Conservation (phyloP, 2,888 invertebrate species). For the Folsomia manolachei region DNA sequence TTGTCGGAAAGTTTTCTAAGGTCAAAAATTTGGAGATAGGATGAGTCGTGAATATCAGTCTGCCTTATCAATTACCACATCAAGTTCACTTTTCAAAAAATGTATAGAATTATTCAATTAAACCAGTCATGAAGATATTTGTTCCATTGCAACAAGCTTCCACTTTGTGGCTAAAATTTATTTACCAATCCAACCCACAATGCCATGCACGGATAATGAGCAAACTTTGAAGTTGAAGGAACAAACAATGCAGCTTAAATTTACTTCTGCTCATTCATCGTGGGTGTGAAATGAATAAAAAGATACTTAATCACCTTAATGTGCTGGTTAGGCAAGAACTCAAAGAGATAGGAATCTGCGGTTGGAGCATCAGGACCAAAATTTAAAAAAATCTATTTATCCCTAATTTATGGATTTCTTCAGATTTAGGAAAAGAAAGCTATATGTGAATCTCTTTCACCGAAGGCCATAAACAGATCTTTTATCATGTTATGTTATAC, state of each 20-base stretch:
- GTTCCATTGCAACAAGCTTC: no score
- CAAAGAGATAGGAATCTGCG: background rate
- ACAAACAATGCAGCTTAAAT: background rate
- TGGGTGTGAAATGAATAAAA: conserved; percentile 2
- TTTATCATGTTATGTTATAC: no score
- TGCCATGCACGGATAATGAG: background rate
- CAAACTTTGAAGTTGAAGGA: background rate
- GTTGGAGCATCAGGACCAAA: background rate
- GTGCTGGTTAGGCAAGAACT: background rate
- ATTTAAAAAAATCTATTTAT: no score
- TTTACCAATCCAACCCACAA: no score
- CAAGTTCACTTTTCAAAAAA: background rate
- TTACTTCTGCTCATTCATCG: background rate
- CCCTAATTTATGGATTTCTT: no score
- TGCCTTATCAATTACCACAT: background rate
- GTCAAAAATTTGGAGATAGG: background rate
- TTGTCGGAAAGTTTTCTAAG: background rate
- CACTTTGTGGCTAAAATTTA: background rate
- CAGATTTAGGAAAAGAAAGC: no score
- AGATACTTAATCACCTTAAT: background rate
- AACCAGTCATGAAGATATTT: background rate
- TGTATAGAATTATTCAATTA: background rate
- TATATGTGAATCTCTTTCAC: no score
- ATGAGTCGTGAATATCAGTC: background rate
- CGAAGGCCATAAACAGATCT: no score